Evolutionary conservation across 2,113 vertebrate species (phyloP), one percentile per base, ranked within the genome.

Genomic region (Alces alces): DNA sequence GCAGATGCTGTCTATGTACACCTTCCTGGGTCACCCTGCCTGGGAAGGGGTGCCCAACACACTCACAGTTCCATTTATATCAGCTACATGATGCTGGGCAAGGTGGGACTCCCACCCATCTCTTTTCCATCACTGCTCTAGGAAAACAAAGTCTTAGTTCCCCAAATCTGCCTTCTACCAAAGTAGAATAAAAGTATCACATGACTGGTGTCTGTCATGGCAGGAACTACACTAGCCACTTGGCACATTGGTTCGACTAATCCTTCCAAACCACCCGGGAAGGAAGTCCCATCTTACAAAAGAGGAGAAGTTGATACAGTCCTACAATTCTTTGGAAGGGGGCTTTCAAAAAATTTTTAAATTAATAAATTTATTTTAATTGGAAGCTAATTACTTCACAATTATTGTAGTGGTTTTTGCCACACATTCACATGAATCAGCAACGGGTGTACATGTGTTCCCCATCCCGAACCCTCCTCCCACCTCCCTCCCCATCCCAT

Each of bases 31-130:
- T 36, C 5, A 50, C 28, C 28, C 39, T 30, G 36, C 12, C 27
- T 0, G 0, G 36, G 39, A 84, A 64, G 13, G 2, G 36, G 27
- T 0, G 0, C 36, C n/a, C 5, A 45, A 2, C 6, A 21, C 16
- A 8, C 27, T 92, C 58, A 83, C 17, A 64, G 17, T 47, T 33
- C 17, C n/a, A 17, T 25, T 23, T 45, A 43, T 1, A 7, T 52
- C 36, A 43, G 36, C 7, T 9, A 45, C 9, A 16, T 6, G 17
- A 16, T 23, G 55, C 78, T 1, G 5, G 52, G 12, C 7, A n/a
- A 15, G 19, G 60, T 43, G 39, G 7, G 8, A 6, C 2, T 15
- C 27, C 39, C 58, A 16, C 7, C 5, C 11, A 7, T 21, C 14
- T 60, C 36, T 10, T 27, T 47, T 19, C 16, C 43, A 36, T 17